These are phyloP conservation scores for Pachycephala philippinensis DNA, from an alignment of 2,113 vertebrate species.

Conservation along the genomic window DNA sequence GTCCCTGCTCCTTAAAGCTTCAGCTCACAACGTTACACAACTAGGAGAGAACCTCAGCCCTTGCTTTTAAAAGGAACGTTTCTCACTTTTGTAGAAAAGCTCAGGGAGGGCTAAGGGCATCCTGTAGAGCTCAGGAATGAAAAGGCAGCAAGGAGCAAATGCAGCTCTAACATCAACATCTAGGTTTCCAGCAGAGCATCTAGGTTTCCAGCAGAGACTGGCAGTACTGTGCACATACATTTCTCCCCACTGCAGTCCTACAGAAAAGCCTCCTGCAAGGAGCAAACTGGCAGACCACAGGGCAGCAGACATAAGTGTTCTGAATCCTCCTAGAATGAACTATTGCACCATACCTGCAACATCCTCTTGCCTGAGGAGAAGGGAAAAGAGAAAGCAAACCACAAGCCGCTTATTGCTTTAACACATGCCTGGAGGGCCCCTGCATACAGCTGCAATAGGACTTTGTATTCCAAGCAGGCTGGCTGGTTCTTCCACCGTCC, in stretches of 20 bases:
- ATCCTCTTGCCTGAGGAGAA: not conserved
- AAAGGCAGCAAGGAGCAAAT: not conserved
- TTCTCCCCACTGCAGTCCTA: not conserved
- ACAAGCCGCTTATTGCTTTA: not conserved
- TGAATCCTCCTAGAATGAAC: not conserved
- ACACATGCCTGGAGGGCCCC: not conserved
- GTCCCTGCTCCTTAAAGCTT: not conserved
- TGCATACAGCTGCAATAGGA: not conserved
- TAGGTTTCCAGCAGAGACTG: not conserved
- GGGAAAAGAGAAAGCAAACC: not conserved
- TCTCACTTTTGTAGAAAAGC: not conserved
- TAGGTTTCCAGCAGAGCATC: not conserved
- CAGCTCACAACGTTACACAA: not conserved
- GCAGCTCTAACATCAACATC: not conserved
- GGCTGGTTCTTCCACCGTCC: not conserved
- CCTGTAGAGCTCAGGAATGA: not conserved
- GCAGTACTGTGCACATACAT: not conserved
- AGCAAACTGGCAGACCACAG: not conserved
- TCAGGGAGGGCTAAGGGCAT: not conserved
- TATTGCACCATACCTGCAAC: not conserved
- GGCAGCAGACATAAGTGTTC: not conserved
- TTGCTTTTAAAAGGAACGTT: not conserved
- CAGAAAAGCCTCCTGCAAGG: not conserved
- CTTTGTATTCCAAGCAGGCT: not conserved
- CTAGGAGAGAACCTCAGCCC: not conserved